Evolutionary conservation across 2,797 vertebrate species (phyloP), one percentile per base, ranked within the genome.

Genomic region (Sandelia bainsii): DNA sequence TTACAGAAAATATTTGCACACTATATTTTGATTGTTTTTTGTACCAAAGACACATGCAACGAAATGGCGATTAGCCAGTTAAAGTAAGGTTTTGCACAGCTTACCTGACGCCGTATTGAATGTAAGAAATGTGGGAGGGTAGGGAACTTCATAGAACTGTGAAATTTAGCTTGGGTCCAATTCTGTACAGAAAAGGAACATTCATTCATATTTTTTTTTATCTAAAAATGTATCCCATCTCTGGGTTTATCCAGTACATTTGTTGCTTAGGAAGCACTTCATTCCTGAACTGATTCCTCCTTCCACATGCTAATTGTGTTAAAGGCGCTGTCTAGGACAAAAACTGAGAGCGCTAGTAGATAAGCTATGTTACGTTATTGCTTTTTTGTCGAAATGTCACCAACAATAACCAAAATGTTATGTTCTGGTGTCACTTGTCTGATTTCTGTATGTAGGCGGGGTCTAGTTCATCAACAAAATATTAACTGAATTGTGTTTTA

Each of bases 31-130:
- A 95, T 95, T 95, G 93, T 94, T 95, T 97, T 99, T 99, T 98
- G 96, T 99, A 99, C 98, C 98, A 99, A 99, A 99, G 98, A 99
- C 96, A 97, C 97, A 98, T 98, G 97, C 96, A 98, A 99, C 95
- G 96, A 97, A 97, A 96, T 96, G 97, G 97, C 96, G 80, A 96
- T 96, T 95, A 96, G 98, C 98, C 97, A 97, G 97, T 97, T 95
- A 96, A 97, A 98, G 97, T 97, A 98, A 98, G 97, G 97, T 97
- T 99, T 99, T 99, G 98, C 98, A 99, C 98, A 99, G 98, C 97
- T 99, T 98, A 97, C 95, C 96, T 97, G 96, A 98, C 96, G 98
- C 97, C 97, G 97, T 98, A 98, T 96, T 99, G 98, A 99, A 99
- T 99, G 98, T 99, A 98, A 96, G 96, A 96, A 95, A 94, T 89